phyloP scores from a whole-genome alignment of 2,113 vertebrate species.

The Rhinopomastus cyanomelas region DNA sequence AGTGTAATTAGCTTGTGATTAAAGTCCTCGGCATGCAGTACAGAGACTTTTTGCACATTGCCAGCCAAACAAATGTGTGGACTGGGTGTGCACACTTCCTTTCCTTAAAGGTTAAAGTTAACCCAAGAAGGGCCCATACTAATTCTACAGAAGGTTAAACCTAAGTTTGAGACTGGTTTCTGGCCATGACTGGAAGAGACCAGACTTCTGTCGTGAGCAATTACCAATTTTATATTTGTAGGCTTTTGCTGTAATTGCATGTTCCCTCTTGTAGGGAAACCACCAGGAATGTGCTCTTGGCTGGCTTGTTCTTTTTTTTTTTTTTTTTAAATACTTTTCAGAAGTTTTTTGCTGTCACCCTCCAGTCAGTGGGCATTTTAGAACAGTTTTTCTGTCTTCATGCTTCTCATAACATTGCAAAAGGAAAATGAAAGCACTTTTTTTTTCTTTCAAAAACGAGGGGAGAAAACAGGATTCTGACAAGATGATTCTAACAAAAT shows the following conservation, averaged over 20 bases:
- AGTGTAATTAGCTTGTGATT: not conserved
- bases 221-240: not conserved
- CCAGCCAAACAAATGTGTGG: not conserved
- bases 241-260: not conserved
- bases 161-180: not conserved
- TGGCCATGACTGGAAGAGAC: not conserved
- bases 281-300: not conserved
- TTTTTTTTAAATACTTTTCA: not conserved
- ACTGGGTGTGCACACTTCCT: not conserved
- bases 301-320: not conserved
- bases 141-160: not conserved
- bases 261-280: not conserved
- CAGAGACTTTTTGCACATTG: not conserved
- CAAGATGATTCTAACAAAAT: not conserved
- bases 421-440: not conserved
- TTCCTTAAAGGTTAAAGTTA: not conserved
- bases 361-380: not conserved
- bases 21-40: not conserved
- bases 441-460: not conserved
- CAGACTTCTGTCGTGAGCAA: not conserved
- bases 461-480: not conserved
- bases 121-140: not conserved
- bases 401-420: not conserved
- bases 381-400: not conserved
- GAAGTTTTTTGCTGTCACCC: not conserved